phyloP scores from a whole-genome alignment of 1,140 invertebrate species.

The Aphelinus certus region DNA sequence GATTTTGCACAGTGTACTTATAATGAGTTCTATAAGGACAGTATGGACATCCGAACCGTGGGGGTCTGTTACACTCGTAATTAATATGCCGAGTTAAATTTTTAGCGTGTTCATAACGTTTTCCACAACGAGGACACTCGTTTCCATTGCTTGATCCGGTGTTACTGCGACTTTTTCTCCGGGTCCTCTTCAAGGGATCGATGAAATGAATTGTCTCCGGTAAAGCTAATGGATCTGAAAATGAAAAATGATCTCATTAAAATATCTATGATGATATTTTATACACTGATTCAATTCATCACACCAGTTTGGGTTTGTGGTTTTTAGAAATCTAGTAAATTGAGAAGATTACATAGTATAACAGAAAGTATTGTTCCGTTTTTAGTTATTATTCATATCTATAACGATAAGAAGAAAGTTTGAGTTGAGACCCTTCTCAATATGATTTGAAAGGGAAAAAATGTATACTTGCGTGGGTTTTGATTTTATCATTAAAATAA shows the following conservation, averaged over 20 bases:
- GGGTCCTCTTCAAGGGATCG: neutral
- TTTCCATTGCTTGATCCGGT: neutral
- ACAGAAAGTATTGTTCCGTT: too few species aligned
- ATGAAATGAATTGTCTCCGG: neutral
- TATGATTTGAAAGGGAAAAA: too few species aligned
- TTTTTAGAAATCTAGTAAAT: too few species aligned
- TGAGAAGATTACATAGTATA: too few species aligned
- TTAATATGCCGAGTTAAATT: constrained; percentile 63
- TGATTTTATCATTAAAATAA: too few species aligned
- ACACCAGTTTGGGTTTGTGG: too few species aligned
- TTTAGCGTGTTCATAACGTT: constrained; percentile 10
- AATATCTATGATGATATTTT: too few species aligned
- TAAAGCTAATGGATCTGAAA: constrained; percentile 13
- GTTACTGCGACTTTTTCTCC: neutral
- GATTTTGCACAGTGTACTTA: constrained; percentile 16
- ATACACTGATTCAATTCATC: too few species aligned
- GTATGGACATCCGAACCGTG: constrained; percentile 63
- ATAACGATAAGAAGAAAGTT: too few species aligned
- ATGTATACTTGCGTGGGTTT: too few species aligned
- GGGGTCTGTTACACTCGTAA: constrained; percentile 65
- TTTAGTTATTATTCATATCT: too few species aligned
- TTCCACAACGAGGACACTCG: constrained; percentile 7
- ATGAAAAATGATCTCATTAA: neutral
- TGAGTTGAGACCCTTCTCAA: too few species aligned
- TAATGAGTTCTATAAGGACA: constrained; percentile 49